Evolutionary conservation across 2,888 invertebrate genomes (phyloP).

Genomic region (Alentia gelatinosa): DNA sequence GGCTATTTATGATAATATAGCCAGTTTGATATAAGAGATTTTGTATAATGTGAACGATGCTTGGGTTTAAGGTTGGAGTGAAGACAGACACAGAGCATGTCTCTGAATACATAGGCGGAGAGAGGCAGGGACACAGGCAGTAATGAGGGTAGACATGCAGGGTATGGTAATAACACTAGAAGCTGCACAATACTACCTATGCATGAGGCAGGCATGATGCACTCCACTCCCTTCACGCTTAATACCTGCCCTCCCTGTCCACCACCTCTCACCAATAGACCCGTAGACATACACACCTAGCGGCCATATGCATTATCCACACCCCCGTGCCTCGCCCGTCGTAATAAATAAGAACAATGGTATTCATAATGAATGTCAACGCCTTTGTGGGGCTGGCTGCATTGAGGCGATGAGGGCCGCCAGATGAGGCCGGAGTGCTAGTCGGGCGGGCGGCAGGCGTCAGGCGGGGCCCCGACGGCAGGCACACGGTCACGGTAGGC

Average conservation of each 20-base stretch:
- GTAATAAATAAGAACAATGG: slow-evolving; percentile 17
- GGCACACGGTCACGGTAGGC: not conserved
- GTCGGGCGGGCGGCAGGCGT: not conserved
- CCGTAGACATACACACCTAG: not conserved
- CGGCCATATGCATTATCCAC: not conserved
- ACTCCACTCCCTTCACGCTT: too few species aligned
- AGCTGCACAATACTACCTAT: too few species aligned
- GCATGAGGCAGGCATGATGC: too few species aligned
- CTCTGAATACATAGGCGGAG: too few species aligned
- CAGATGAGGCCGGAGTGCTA: not conserved
- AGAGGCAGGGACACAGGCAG: too few species aligned
- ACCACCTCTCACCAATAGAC: not conserved
- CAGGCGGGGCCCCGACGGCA: not conserved
- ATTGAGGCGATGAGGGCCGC: not conserved
- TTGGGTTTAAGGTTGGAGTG: too few species aligned
- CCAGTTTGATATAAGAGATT: too few species aligned
- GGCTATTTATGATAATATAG: too few species aligned
- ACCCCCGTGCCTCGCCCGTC: not conserved
- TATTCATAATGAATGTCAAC: not conserved
- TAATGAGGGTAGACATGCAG: too few species aligned
- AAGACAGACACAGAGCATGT: too few species aligned
- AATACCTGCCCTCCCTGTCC: not conserved
- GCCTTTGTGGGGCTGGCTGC: not conserved
- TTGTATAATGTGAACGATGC: too few species aligned
- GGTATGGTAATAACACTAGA: too few species aligned